phyloP scores from a whole-genome alignment of 1,140 invertebrate species.

The Coenobita brevimanus region DNA sequence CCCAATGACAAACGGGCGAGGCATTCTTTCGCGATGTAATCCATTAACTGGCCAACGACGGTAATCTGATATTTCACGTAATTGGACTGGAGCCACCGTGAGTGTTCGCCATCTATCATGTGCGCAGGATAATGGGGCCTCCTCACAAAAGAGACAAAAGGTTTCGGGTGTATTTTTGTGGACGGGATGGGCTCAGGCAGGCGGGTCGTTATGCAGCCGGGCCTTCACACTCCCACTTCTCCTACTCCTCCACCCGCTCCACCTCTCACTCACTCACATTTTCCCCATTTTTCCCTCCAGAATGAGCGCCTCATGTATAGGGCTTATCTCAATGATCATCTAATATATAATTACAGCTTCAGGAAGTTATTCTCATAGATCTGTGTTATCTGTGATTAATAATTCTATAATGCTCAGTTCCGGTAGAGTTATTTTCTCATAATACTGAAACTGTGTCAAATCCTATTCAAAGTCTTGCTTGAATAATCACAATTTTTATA shows the following conservation, averaged over 20 bases:
- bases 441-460: too few species aligned
- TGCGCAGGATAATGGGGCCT: constrained; percentile 46
- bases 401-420: too few species aligned
- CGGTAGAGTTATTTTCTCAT: too few species aligned
- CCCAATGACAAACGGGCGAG: constrained; percentile 54
- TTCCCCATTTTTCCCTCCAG: not conserved
- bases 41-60: constrained; percentile 52
- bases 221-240: not conserved
- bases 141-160: constrained; percentile 63
- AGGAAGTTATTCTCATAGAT: too few species aligned
- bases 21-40: constrained; percentile 51
- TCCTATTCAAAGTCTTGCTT: too few species aligned
- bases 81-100: constrained; percentile 56
- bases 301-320: not conserved
- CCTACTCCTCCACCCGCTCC: not conserved
- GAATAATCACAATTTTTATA: too few species aligned
- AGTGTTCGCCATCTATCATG: constrained; percentile 58
- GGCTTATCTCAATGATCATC: too few species aligned
- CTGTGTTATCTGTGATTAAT: too few species aligned
- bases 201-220: constrained; percentile 1
- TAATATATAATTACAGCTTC: too few species aligned
- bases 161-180: constrained; percentile 37
- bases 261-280: not conserved
- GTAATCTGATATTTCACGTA: constrained; percentile 64
- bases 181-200: not conserved